Base-by-base conservation (phyloP, 2,113 vertebrate species). In the Chaetops frenatus region DNA sequence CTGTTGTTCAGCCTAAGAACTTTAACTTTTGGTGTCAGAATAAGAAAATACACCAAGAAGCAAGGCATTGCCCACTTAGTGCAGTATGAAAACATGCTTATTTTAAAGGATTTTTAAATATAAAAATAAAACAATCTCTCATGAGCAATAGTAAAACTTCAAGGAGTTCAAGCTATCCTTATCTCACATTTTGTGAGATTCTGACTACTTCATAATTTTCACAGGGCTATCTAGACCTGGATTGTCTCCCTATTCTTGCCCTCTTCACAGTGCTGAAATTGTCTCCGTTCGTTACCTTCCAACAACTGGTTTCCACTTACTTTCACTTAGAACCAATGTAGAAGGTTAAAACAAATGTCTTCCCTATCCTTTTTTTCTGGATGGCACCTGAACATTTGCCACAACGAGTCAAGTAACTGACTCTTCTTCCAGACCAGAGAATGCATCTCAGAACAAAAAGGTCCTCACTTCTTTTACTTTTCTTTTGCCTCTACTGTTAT, bases 121-220 rank as follows among this genome's bases (percentile, higher is more conserved):
- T 21, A 94, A 96, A 97, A 93, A 96, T 92, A 96, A 90, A 94
- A 80, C 8, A 27, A 61, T 78, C 14, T 90, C 80, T 92, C 35
- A 86, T 28, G 28, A 93, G 13, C 28, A 82, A 51, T 29, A 1
- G 9, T 71, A 5, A 40, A 78, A 70, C 4, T 69, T 77, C 44
- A 38, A 90, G 74, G 35, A 88, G 35, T 51, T 58, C 48, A 80
- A 90, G 44, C 22, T 45, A 61, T 9, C 18, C 9, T 88, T 77
- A 44, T 31, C 36, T 90, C 61, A 81, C 4, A 44, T 42, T 53
- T 18, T 25, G 58, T 57, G 54, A 96, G 28, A 77, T 62, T n/a
- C 20, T 86, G 21, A 56, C 15, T 82, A 44, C 58, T 53, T 66
- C 25, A 62, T 44, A 29, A 40, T 81, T 81, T 72, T 74, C 51